phyloP scores from a whole-genome alignment of 2,113 vertebrate genomes.

The Eurypyga helias region DNA sequence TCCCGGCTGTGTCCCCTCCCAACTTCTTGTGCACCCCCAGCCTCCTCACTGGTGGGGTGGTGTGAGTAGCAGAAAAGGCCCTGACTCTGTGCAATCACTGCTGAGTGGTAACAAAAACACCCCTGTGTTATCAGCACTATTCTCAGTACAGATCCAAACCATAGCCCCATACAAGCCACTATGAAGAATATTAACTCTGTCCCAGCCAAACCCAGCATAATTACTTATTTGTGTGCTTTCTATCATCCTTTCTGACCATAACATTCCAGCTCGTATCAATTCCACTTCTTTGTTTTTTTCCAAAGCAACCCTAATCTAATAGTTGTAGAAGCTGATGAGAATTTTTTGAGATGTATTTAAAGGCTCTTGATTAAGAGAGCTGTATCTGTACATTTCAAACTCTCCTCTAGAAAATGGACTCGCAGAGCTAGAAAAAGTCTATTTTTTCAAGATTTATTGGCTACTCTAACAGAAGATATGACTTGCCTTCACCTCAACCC shows the following conservation, averaged over 20 bases:
- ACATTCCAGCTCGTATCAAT: not conserved
- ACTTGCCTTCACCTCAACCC: not conserved
- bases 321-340: not conserved
- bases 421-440: not conserved
- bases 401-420: not conserved
- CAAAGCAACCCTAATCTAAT: not conserved
- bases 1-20: no score
- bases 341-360: not conserved
- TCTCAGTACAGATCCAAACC: no score
- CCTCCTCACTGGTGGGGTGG: no score
- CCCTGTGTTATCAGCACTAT: no score
- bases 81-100: no score
- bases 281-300: not conserved
- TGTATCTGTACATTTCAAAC: not conserved
- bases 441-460: not conserved
- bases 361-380: not conserved
- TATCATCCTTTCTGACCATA: not conserved
- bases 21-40: no score
- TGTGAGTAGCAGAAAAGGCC: no score
- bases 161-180: no score
- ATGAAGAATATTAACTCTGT: no score
- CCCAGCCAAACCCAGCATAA: not conserved
- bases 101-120: no score
- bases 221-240: not conserved
- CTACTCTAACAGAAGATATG: not conserved